Evolutionary conservation across 1,140 invertebrate species (phyloP).

Genomic region (Drosophila sulfurigaster): DNA sequence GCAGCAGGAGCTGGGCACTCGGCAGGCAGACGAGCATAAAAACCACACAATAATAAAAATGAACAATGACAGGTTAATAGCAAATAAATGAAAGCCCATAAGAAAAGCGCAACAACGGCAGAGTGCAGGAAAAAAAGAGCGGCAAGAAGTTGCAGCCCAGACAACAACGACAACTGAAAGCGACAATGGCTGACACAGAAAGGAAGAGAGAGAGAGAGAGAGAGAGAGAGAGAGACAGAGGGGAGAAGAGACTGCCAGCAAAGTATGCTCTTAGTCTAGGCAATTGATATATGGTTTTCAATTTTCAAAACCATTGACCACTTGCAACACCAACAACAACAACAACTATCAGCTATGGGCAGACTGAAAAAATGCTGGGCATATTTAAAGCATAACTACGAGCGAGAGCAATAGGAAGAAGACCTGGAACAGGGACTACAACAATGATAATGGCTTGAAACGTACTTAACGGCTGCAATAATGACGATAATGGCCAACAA

Average conservation of each 20-base stretch:
- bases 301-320: slow-evolving; percentile 83
- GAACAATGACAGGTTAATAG: slow-evolving; percentile 85
- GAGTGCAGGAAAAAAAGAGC: slow-evolving; percentile 2
- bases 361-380: slow-evolving; percentile 24
- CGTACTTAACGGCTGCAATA: slow-evolving; percentile 80
- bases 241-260: background rate
- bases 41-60: slow-evolving; percentile 84
- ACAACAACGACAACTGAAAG: slow-evolving; percentile 39
- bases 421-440: slow-evolving; percentile 18
- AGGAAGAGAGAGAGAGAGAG: background rate
- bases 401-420: background rate
- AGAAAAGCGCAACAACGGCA: slow-evolving; percentile 61
- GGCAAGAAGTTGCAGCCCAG: slow-evolving; percentile 23
- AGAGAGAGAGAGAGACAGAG: slow-evolving; percentile 1
- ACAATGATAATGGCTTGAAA: slow-evolving; percentile 67
- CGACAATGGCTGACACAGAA: slow-evolving; percentile 32
- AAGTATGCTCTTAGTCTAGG: slow-evolving; percentile 60
- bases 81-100: slow-evolving; percentile 85
- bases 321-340: slow-evolving; percentile 40
- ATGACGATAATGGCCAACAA: slow-evolving; percentile 77
- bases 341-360: background rate
- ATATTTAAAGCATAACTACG: slow-evolving; percentile 73
- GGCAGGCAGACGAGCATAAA: slow-evolving; percentile 63
- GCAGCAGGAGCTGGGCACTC: slow-evolving; percentile 7
- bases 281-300: slow-evolving; percentile 84